Conservation (phyloP, 2,888 invertebrate species). For the Nemotelus pantherinus region DNA sequence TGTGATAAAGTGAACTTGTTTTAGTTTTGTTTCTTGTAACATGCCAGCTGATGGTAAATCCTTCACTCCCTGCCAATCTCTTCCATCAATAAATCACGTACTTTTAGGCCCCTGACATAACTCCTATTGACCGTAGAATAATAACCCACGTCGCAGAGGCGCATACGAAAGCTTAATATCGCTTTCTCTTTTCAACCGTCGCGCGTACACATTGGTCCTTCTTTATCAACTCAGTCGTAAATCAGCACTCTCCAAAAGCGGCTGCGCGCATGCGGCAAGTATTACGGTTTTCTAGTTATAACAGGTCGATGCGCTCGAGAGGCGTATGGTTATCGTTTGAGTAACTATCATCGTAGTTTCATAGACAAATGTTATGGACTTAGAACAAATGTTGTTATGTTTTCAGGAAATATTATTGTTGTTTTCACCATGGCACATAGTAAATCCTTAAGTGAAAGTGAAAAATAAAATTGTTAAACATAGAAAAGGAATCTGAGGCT, state of each 20-base stretch:
- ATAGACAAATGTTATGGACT: no score
- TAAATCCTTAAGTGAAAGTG: background rate
- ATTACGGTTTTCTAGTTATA: background rate
- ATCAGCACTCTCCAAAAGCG: background rate
- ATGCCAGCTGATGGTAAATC: no score
- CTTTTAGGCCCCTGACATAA: no score
- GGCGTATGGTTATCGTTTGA: background rate
- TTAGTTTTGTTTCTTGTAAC: no score
- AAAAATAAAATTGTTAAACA: background rate
- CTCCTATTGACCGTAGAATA: no score
- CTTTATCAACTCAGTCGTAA: background rate
- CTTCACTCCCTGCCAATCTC: no score
- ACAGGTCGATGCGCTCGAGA: background rate
- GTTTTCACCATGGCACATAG: conserved; percentile 6
- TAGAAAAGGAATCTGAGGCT: background rate
- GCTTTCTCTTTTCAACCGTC: no score
- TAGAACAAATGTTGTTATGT: background rate
- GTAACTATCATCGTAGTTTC: background rate
- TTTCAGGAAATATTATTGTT: conserved; percentile 1
- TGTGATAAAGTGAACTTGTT: no score
- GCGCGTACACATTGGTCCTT: background rate
- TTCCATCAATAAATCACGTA: no score
- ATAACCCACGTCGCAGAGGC: no score
- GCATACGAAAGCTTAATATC: no score
- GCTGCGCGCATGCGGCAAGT: background rate